Conservation (phyloP, 2,797 vertebrate species). For the Acrossocheilus wenchowensis region DNA sequence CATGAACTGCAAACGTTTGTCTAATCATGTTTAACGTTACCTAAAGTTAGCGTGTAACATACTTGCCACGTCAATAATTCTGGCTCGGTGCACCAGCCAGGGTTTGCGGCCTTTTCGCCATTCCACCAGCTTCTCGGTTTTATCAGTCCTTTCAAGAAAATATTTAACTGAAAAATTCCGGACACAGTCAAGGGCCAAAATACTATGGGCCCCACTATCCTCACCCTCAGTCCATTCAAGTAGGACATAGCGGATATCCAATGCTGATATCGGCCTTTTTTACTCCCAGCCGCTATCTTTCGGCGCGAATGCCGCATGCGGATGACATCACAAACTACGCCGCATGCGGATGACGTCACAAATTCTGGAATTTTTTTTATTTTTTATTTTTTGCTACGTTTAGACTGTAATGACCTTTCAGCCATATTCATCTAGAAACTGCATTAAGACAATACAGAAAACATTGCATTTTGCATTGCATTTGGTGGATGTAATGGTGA, state of each 20-base stretch:
- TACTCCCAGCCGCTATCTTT: neutral
- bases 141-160: neutral
- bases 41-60: neutral
- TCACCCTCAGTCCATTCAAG: constrained; percentile 15
- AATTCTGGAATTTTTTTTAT: too few relatives aligned
- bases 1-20: too few relatives aligned
- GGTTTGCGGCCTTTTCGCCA: neutral
- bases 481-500: too few relatives aligned
- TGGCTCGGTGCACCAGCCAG: neutral
- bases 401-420: too few relatives aligned
- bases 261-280: too few relatives aligned
- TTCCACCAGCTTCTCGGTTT: constrained; percentile 2
- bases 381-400: too few relatives aligned
- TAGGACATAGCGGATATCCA: neutral
- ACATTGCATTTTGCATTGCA: too few relatives aligned
- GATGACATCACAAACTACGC: neutral
- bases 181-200: neutral
- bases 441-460: too few relatives aligned
- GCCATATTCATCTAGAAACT: too few relatives aligned
- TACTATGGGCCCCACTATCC: constrained; percentile 4
- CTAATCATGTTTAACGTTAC: too few relatives aligned
- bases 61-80: too few relatives aligned
- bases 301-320: neutral
- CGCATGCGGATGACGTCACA: too few relatives aligned
- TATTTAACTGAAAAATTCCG: neutral